A percentile compares a stretch with the other conserved stretches of the same genome.
Evolutionary conservation across 2,888 invertebrate species (phyloP).

Genomic region (Habroteleia sp.): DNA sequence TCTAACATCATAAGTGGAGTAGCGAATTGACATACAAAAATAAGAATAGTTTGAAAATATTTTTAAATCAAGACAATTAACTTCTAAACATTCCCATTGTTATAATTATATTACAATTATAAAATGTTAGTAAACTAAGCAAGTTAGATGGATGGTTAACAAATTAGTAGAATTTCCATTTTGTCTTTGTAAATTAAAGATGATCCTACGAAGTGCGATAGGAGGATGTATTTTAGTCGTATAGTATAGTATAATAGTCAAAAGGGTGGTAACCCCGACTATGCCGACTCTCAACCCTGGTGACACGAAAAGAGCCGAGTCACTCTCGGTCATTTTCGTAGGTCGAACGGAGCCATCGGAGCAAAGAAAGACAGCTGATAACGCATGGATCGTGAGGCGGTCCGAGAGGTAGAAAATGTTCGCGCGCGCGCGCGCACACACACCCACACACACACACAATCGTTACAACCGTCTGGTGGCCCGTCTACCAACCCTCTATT

Average conservation of each 20-base stretch:
- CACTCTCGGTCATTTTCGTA: conserved; percentile 65
- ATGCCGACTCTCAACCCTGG: conserved; percentile 46
- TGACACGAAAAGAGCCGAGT: conserved; percentile 49
- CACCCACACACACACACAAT: no score
- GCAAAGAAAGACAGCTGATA: conserved; percentile 39
- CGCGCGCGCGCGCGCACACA: no score
- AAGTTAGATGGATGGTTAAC: no score
- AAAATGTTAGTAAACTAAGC: no score
- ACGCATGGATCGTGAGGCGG: conserved; percentile 34
- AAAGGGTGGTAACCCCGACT: conserved; percentile 56
- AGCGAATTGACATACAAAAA: no score
- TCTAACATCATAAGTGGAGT: no score
- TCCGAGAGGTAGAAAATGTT: no score
- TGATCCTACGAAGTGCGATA: conserved; percentile 7
- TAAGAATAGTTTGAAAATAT: no score
- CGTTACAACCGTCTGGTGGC: conserved; percentile 77
- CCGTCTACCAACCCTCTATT: conserved; percentile 71
- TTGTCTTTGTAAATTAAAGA: conserved; percentile 33
- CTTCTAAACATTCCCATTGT: no score
- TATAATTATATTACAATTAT: no score
- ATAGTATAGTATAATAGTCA: conserved; percentile 36
- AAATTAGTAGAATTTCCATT: no score
- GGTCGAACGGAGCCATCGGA: conserved; percentile 19
- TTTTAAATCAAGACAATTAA: no score
- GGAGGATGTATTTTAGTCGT: conserved; percentile 38